phyloP scores from a whole-genome alignment of 2,113 vertebrate genomes.

The Tragelaphus imberbis region DNA sequence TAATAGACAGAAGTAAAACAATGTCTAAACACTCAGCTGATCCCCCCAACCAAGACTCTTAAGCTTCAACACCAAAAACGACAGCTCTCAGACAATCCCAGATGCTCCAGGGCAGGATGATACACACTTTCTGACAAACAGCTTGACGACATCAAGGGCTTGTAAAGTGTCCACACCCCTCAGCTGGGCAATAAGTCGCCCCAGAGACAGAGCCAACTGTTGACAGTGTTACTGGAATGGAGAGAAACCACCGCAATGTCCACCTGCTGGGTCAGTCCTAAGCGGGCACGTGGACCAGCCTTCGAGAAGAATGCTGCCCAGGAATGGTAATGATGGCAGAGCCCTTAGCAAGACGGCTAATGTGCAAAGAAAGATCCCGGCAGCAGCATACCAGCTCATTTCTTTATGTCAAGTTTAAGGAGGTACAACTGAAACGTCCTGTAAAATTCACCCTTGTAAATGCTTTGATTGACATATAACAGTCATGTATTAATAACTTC shows the following conservation, averaged over 20 bases:
- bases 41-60: background rate
- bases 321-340: fast-evolving
- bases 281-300: fast-evolving
- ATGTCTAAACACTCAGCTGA: background rate
- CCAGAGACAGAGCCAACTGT: background rate
- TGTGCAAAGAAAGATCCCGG: background rate
- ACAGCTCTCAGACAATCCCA: background rate
- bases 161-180: background rate
- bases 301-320: background rate
- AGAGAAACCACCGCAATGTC: background rate
- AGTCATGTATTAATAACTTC: background rate
- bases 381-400: background rate
- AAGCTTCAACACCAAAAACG: background rate
- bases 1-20: background rate
- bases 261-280: background rate
- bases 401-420: background rate
- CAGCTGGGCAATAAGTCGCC: background rate
- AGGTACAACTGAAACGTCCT: background rate
- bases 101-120: background rate
- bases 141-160: background rate
- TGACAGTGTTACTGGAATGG: background rate
- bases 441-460: background rate
- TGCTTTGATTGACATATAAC: background rate
- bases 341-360: background rate
- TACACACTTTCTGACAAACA: background rate